Evolutionary conservation across 2,113 vertebrate species (phyloP).

Genomic region (Chaetura pelagica): DNA sequence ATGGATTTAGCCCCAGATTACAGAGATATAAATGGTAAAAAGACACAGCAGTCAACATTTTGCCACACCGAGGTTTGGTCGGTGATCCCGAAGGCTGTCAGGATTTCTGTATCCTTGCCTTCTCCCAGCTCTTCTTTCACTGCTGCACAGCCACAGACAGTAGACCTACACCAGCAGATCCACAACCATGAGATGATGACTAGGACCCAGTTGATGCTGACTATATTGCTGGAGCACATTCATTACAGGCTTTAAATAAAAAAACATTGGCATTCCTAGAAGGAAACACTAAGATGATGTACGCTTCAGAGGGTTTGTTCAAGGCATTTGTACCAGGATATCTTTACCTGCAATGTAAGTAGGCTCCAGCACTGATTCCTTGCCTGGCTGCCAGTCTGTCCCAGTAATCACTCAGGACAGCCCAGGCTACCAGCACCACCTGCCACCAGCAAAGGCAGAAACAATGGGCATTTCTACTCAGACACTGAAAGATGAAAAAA

Average conservation of each 20-base stretch:
- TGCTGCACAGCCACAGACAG: background rate
- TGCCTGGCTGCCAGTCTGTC: accelerated
- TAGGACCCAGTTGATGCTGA: background rate
- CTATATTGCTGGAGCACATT: background rate
- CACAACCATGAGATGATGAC: background rate
- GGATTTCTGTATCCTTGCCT: background rate
- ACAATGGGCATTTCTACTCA: background rate
- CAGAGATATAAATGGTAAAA: background rate
- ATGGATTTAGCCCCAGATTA: background rate
- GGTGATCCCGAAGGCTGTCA: background rate
- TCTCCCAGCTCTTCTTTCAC: background rate
- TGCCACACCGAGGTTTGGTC: background rate
- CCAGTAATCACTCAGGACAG: background rate
- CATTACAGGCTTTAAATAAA: background rate
- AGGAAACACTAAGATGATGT: background rate
- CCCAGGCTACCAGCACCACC: background rate
- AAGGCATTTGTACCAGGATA: background rate
- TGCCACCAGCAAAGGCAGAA: background rate
- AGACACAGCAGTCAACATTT: background rate
- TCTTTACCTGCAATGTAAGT: background rate
- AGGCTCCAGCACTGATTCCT: background rate
- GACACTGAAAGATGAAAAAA: background rate
- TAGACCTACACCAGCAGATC: background rate
- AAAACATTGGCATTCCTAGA: background rate
- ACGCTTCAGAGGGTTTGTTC: background rate